Evolutionary conservation across 2,888 invertebrate species (phyloP).

Genomic region (Hymenopus coronatus): DNA sequence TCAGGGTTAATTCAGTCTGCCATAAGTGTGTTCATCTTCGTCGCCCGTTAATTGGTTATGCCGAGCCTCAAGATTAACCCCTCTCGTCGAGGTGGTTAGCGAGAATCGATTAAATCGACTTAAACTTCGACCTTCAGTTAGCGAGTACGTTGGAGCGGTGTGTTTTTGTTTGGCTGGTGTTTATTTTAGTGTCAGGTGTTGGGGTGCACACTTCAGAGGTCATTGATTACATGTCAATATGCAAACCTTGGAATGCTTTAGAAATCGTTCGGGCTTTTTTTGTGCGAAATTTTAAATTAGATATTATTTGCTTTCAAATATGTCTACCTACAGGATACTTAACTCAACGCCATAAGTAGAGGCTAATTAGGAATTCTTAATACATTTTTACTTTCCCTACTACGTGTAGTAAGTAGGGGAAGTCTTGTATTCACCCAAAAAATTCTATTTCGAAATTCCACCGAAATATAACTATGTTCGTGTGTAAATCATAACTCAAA

Average conservation of each 20-base stretch:
- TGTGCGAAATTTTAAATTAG: too few species aligned
- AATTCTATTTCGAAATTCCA: too few species aligned
- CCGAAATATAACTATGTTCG: too few species aligned
- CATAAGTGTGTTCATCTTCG: background rate
- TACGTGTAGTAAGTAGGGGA: too few species aligned
- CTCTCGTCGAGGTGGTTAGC: background rate
- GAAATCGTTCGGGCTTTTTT: too few species aligned
- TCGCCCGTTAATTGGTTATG: background rate
- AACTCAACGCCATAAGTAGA: too few species aligned
- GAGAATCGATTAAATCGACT: background rate
- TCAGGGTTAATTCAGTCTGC: background rate
- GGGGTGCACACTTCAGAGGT: background rate
- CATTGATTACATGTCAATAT: background rate
- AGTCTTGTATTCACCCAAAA: too few species aligned
- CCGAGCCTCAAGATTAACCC: background rate
- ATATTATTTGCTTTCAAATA: too few species aligned
- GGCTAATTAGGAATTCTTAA: too few species aligned
- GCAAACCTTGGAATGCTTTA: background rate
- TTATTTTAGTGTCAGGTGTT: background rate
- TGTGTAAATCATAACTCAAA: too few species aligned
- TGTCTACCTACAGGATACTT: too few species aligned
- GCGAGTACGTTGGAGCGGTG: background rate
- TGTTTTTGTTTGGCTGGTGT: background rate
- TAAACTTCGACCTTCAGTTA: background rate
- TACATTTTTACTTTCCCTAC: too few species aligned